Evolutionary conservation across 2,113 vertebrate species (phyloP).

Genomic region (Pygoscelis adeliae): DNA sequence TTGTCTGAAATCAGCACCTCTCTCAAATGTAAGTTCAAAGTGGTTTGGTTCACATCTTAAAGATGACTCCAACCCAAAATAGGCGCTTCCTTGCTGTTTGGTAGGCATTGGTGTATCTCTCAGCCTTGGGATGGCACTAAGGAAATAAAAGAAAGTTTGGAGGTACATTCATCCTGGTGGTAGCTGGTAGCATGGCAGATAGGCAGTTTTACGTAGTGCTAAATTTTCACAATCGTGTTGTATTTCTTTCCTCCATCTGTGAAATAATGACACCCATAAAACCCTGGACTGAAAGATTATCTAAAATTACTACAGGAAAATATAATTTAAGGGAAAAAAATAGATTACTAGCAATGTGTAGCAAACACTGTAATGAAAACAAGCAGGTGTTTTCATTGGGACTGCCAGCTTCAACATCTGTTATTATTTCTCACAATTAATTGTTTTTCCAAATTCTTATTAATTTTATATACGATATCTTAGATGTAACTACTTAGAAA

Average conservation of each 20-base stretch:
- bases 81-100: accelerated
- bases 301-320: background rate
- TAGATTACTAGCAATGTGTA: background rate
- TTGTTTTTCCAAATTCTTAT: background rate
- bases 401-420: background rate
- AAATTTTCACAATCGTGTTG: background rate
- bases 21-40: background rate
- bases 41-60: background rate
- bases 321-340: background rate
- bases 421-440: background rate
- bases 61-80: background rate
- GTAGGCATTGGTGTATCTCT: background rate
- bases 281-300: background rate
- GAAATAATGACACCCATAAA: background rate
- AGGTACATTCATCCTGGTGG: background rate
- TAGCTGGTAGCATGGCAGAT: background rate
- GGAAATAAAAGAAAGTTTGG: background rate
- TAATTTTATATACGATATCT: background rate
- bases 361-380: background rate
- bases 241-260: background rate
- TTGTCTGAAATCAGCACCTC: background rate
- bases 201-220: background rate
- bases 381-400: background rate
- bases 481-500: background rate
- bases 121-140: background rate